phyloP scores from a whole-genome alignment of 2,797 vertebrate genomes.

The Rousettus madagascariensis region DNA sequence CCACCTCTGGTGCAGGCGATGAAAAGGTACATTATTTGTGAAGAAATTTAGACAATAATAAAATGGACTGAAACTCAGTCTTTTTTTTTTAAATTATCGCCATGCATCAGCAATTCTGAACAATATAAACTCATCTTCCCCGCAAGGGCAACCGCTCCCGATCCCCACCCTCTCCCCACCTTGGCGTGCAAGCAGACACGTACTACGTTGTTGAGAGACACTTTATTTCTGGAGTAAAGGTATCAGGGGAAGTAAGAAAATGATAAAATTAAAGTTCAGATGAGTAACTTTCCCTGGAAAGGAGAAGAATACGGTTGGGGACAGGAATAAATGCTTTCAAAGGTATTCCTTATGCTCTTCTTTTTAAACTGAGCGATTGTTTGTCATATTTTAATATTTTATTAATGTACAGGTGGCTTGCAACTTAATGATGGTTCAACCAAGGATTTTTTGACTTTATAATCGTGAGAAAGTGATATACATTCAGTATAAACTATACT shows the following conservation, averaged over 20 bases:
- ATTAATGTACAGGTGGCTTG: neutral
- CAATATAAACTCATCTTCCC: neutral
- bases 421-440: neutral
- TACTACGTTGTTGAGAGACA: neutral
- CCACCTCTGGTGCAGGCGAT: neutral
- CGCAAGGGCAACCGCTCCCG: neutral
- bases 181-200: neutral
- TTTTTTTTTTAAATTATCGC: neutral
- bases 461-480: neutral
- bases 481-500: neutral
- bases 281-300: neutral
- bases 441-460: neutral
- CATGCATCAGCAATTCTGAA: neutral
- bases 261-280: neutral
- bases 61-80: neutral
- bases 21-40: neutral
- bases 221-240: neutral
- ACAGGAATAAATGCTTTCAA: neutral
- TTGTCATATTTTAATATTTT: neutral
- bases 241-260: neutral
- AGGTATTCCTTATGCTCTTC: neutral
- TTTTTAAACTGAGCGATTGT: neutral
- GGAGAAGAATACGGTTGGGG: neutral
- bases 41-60: constrained; percentile 6
- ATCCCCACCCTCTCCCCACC: neutral